Base-by-base conservation (phyloP, 2,888 invertebrate species). In the Junonia oenone region DNA sequence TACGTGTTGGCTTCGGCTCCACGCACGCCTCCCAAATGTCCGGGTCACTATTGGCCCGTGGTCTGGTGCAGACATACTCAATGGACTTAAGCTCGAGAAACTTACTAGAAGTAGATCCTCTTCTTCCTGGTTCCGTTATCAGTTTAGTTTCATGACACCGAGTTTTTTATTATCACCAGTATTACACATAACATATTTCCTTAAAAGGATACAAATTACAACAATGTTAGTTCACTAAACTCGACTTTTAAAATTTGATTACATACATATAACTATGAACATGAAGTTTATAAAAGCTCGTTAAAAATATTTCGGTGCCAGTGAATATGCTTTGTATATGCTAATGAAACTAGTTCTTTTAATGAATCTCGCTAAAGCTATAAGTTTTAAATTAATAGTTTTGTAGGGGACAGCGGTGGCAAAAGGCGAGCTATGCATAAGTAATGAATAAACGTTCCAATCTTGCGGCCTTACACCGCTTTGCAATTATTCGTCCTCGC, bases 381-480 rank as follows among this genome's bases (percentile, higher is more conserved):
- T 17, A 40, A 40, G 38, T 40, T 40, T 40, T 40, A 9, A 35
- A 11, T 40, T 17, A 38, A 13, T 27, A 26, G 17, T 29, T 47
- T 47, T 46, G 15, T 2, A 31, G 37, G 43, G 19, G 11, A 14
- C 22, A 19, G n/a, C 11, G 11, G 40, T 15, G 35, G 15, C 45
- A 13, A 37, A 50, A 31, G 22, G 37, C 54, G 45, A 17, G 37
- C 45, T 54, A 49, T 60, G 58, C 58, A 57, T 58, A 59, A 55
- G 13, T 38, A 58, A 59, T 55, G 37, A 45, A 45, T 47, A 19
- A 62, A 51, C 45, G 45, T 59, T 56, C 31, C 33, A 48, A 29
- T 51, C 48, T 53, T 15, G 35, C n/a, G 37, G 13, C 37, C 19
- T 56, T 38, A 56, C 61, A 63, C 56, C 45, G 54, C 49, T 64